These are phyloP conservation scores for Piprites chloris DNA, from an alignment of 2,113 vertebrate species.

Conservation along the genomic window DNA sequence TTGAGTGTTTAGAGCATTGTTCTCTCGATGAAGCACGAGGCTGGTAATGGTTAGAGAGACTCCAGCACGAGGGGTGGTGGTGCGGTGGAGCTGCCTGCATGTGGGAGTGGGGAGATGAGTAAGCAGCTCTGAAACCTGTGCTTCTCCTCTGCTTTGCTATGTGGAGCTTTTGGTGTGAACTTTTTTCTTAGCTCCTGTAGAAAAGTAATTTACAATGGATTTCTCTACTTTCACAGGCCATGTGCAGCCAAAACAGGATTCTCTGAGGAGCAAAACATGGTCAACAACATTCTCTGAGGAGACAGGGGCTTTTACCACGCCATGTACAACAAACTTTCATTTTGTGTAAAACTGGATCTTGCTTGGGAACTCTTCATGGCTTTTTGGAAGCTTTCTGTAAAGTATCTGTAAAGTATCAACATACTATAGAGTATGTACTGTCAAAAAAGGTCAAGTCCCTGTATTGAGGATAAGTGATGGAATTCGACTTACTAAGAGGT, in stretches of 20 bases:
- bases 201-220: not conserved
- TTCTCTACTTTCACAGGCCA: not conserved
- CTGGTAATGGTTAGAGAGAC: not conserved
- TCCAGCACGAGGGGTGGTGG: not conserved
- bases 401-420: no score
- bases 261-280: not conserved
- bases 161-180: not conserved
- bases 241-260: not conserved
- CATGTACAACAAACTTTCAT: not conserved
- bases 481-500: not conserved
- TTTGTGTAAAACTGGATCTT: not conserved
- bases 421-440: rapidly evolving
- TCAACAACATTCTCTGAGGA: not conserved
- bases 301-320: not conserved
- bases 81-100: not conserved
- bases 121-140: not conserved
- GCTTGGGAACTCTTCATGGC: not conserved
- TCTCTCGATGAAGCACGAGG: not conserved
- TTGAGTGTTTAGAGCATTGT: not conserved
- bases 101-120: not conserved
- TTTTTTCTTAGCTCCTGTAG: not conserved
- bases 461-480: not conserved
- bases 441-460: not conserved
- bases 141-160: not conserved
- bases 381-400: not conserved